Evolutionary conservation across 1,140 invertebrate species (phyloP).

Genomic region (Drosophila lacteicornis): DNA sequence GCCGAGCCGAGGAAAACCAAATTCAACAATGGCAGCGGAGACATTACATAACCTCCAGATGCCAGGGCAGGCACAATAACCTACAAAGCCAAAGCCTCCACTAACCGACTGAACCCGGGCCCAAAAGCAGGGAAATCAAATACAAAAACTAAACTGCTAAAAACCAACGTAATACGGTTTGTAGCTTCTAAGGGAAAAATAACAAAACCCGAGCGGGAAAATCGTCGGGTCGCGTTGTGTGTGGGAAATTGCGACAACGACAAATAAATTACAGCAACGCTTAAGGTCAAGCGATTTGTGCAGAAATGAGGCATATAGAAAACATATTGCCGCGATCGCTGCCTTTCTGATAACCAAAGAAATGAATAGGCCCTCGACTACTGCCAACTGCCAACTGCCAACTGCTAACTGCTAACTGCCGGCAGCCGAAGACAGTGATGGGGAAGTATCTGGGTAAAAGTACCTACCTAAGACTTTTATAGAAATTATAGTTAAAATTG

Average conservation of each 20-base stretch:
- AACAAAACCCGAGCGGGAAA: conserved; percentile 47
- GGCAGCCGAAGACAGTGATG: conserved; percentile 23
- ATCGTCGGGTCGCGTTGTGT: conserved; percentile 39
- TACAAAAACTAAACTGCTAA: conserved; percentile 35
- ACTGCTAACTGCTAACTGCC: conserved; percentile 11
- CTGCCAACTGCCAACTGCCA: conserved; percentile 18
- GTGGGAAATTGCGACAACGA: conserved; percentile 74
- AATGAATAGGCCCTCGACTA: conserved; percentile 62
- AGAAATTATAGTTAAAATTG: too few species aligned
- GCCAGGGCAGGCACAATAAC: conserved; percentile 68
- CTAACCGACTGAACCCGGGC: conserved; percentile 53
- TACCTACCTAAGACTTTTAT: not conserved
- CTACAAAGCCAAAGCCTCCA: conserved; percentile 58
- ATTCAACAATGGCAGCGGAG: conserved; percentile 62
- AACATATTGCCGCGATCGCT: conserved; percentile 72
- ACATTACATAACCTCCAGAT: conserved; percentile 62
- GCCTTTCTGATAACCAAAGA: conserved; percentile 71
- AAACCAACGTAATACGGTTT: conserved; percentile 76
- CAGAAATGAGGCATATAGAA: conserved; percentile 82
- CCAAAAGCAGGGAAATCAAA: conserved; percentile 36
- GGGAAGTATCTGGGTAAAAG: not conserved
- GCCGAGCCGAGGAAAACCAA: conserved; percentile 31
- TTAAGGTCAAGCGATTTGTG: conserved; percentile 81
- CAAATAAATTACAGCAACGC: conserved; percentile 81
- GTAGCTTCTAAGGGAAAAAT: conserved; percentile 61